Conservation (phyloP, 1,140 invertebrate species). For the Aradophagus sp. region DNA sequence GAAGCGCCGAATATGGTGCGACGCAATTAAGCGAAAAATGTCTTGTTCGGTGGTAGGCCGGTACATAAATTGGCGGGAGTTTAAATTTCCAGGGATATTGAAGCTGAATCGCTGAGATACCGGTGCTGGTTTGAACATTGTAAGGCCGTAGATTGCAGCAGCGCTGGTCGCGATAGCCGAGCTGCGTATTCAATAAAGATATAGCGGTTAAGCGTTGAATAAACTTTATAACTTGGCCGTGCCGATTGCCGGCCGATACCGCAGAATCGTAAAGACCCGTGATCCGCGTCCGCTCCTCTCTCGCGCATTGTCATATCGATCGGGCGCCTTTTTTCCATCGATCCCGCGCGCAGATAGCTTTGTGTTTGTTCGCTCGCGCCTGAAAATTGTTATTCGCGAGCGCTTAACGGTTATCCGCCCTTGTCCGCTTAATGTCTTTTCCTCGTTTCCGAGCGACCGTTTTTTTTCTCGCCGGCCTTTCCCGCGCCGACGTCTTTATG, state of each 20-base stretch:
- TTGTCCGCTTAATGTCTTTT: conserved; percentile 53
- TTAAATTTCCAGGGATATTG: conserved; percentile 3
- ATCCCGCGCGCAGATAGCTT: conserved; percentile 45
- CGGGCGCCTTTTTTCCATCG: conserved; percentile 42
- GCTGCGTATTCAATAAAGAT: conserved; percentile 51
- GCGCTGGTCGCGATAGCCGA: conserved; percentile 24
- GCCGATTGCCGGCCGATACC: conserved; percentile 38
- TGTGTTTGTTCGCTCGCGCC: conserved; percentile 57
- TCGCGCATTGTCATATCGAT: conserved; percentile 51
- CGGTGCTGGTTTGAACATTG: conserved; percentile 20
- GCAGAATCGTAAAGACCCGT: conserved; percentile 44
- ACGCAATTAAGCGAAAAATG: too few species aligned
- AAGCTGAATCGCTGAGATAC: conserved; percentile 13
- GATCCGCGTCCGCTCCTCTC: conserved; percentile 41
- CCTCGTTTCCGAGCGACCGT: conserved; percentile 38
- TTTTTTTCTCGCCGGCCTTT: conserved; percentile 10
- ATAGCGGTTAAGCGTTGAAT: conserved; percentile 49
- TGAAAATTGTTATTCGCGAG: conserved; percentile 51
- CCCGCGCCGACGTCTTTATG: conserved; percentile 42
- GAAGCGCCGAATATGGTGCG: too few species aligned
- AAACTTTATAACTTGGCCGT: conserved; percentile 45
- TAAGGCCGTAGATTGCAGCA: conserved; percentile 23
- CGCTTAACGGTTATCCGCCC: conserved; percentile 53
- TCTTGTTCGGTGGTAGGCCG: too few species aligned
- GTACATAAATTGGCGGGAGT: too few species aligned